Base-by-base conservation (phyloP, 1,140 invertebrate genomes). In the Drosophila yakuba region DNA sequence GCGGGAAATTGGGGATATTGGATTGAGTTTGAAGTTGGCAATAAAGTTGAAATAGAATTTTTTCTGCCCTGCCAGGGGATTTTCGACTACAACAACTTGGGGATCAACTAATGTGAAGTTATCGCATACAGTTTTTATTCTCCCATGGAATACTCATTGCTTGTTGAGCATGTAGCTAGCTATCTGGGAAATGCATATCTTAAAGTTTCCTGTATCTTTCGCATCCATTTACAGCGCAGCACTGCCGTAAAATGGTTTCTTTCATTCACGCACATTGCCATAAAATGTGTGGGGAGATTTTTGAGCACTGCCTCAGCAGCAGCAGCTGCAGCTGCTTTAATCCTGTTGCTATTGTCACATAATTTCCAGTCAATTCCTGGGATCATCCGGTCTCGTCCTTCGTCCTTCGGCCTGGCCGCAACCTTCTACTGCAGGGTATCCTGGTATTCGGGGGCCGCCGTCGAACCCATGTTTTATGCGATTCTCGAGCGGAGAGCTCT, bases 391-490 rank as follows among this genome's bases (percentile, higher is more conserved):
- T 35, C 50, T 44, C 28, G n/a, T 4, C 32, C 62, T 25, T 44
- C 28, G n/a, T 4, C 32, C 62, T 25, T 17, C 14, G 14, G 10
- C n/a, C 17, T 12, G 55, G 55, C 7, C 8, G 7, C 28, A n/a
- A 44, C 64, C 51, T 71, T 71, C 41, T 32, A 17, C 17, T 17
- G 17, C 1, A 71, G 67, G 67, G 67, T 71, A 71, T 71, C 64
- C 52, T 14, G 7, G 28, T 28, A 17, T 54, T 67, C 47, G 61
- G 51, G 39, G 64, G 32, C 35, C 62, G 36, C 15, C 60, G 64
- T 51, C 64, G 64, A 68, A 48, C 20, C 67, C 67, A 50, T 71
- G 67, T 71, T 71, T 58, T 71, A 71, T 71, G 67, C 64, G 64
- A 44, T 14, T 36, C 67, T 58, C 66, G 52, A 58, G 28, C 20